These are phyloP conservation scores for Portevinia maculata DNA, from an alignment of 2,888 invertebrate genomes.

Conservation along the genomic window DNA sequence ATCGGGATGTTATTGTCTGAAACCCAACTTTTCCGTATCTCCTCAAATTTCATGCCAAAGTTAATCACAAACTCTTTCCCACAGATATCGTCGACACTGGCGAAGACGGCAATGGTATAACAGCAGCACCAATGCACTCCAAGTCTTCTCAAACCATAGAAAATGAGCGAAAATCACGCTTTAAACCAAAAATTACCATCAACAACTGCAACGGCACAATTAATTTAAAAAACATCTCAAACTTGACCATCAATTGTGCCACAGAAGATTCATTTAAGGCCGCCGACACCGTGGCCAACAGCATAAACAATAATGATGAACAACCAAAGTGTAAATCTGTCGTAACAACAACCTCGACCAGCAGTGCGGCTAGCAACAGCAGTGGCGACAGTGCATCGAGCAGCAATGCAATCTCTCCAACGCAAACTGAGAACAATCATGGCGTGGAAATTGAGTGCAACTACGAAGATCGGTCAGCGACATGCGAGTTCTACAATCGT, in stretches of 20 bases:
- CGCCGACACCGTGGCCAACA: slow-evolving; percentile 28
- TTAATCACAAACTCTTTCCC: no score
- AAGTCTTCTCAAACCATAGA: slow-evolving; percentile 63
- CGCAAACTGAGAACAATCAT: slow-evolving; percentile 35
- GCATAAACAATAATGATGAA: slow-evolving; percentile 37
- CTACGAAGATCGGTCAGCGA: slow-evolving; percentile 78
- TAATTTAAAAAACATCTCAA: slow-evolving; percentile 82
- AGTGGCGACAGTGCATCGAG: slow-evolving; percentile 56
- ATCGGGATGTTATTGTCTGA: no score
- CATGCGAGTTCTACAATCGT: slow-evolving; percentile 82
- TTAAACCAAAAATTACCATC: slow-evolving; percentile 82
- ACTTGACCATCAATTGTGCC: slow-evolving; percentile 82
- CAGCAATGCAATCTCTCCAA: slow-evolving; percentile 67
- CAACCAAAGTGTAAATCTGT: slow-evolving; percentile 52
- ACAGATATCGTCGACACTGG: slow-evolving; percentile 54
- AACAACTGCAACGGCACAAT: slow-evolving; percentile 83
- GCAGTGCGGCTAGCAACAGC: slow-evolving; percentile 58
- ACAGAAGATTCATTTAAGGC: slow-evolving; percentile 79
- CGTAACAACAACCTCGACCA: slow-evolving; percentile 56
- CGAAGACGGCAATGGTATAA: slow-evolving; percentile 58
- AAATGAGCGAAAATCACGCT: slow-evolving; percentile 73
- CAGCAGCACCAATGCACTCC: slow-evolving; percentile 46
- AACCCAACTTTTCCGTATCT: no score
- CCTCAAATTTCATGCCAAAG: background rate
- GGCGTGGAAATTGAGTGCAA: slow-evolving; percentile 68